Base-by-base conservation (phyloP, 2,113 vertebrate genomes). In the Oncorhynchus nerka region DNA sequence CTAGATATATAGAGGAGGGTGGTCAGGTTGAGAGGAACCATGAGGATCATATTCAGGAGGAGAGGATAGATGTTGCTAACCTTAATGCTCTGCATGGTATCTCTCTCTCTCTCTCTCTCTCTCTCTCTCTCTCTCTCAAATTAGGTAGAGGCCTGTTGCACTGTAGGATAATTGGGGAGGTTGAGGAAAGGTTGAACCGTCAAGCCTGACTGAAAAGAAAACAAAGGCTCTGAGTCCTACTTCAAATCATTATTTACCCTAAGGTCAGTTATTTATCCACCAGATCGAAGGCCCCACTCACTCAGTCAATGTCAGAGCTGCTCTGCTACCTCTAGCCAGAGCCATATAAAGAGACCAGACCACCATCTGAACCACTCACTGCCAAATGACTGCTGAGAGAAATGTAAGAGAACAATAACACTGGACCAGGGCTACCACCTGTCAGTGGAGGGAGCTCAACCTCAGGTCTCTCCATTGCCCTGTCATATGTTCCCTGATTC, bases 111-210 rank as follows among this genome's bases (percentile, higher is more conserved):
- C 49, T 51, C 3, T 28, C 26, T 28, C 26, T 28, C 26, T 28
- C 49, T 55, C 26, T 28, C 26, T 48, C 12, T 48, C 45, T 2
- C 55, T 20, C 13, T 30, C 34, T 34, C 5, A 86, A 89, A 86
- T 85, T 73, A 89, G 75, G 68, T 0, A 68, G 80, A 79, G 75
- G 78, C 82, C 75, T 69, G 82, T 4, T 26, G 51, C 39, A 13
- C 79, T 71, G 75, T 7, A 74, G 80, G 76, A 77, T 84, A 89
- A 86, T 86, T 87, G 83, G 87, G 88, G 88, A 75, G 87, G 86
- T 85, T 81, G 83, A 86, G 82, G n/a, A 28, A 68, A 74, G 34
- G 80, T 82, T 84, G 55, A 73, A 49, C 3, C 61, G 82, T 71
- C 39, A 70, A 77, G 87, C 86, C 62, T 64, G 75, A 70, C 71